These are phyloP conservation scores for Apamea anceps DNA, from an alignment of 2,888 invertebrate genomes.

Conservation along the genomic window DNA sequence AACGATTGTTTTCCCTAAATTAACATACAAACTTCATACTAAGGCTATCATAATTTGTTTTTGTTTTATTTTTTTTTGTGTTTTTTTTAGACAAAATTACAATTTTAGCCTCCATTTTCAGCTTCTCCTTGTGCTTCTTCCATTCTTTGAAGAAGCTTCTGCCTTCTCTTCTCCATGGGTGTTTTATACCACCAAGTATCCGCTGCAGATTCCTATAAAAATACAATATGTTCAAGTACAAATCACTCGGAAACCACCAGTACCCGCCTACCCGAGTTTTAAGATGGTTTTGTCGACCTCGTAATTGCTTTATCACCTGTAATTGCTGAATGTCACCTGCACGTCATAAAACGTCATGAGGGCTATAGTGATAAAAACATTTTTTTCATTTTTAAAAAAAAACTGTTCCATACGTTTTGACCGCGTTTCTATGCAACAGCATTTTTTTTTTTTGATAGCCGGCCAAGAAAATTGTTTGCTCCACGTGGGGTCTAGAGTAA, in stretches of 20 bases:
- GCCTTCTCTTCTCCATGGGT: slow-evolving; percentile 94
- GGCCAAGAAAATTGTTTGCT: no score
- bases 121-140: slow-evolving; percentile 90
- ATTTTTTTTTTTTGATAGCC: no score
- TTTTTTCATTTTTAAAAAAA: no score
- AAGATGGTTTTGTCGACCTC: not conserved
- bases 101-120: slow-evolving; percentile 72
- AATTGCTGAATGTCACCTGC: not conserved
- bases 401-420: no score
- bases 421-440: no score
- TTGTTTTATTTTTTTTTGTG: no score
- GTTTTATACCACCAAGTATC: slow-evolving; percentile 94
- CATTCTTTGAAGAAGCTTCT: slow-evolving; percentile 92
- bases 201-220: slow-evolving; percentile 93
- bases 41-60: no score
- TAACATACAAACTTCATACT: not conserved
- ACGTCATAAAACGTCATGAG: not conserved
- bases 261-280: not conserved
- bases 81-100: not conserved
- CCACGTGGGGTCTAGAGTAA: not conserved
- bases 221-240: not conserved
- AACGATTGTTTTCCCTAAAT: not conserved
- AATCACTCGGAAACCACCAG: not conserved
- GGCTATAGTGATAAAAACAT: no score
- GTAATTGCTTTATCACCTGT: not conserved